Evolutionary conservation across 2,113 vertebrate genomes (phyloP).

Genomic region (Dicerorhinus sumatrensis): DNA sequence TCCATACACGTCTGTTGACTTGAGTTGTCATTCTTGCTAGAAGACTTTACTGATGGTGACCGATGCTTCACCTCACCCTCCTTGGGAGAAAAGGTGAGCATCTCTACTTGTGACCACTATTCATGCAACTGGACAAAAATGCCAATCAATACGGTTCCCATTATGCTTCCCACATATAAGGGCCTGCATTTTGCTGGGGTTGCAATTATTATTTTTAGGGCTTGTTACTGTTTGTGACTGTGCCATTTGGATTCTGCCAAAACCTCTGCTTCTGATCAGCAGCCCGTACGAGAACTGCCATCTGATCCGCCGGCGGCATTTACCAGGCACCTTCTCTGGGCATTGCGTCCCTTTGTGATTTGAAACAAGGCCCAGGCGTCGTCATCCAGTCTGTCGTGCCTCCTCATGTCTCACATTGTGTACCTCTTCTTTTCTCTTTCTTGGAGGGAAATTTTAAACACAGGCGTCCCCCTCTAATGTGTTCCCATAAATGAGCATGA

Average conservation of each 20-base stretch:
- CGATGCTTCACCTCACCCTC: neutral
- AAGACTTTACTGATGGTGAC: neutral
- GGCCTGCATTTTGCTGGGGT: conserved; percentile 56
- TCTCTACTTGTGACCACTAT: neutral
- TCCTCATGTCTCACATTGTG: fast-evolving
- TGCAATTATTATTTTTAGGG: conserved; percentile 72
- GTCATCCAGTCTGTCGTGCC: fast-evolving
- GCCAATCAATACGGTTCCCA: conserved; percentile 62
- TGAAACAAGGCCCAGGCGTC: neutral
- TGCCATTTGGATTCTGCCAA: conserved; percentile 56
- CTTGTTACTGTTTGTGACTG: conserved; percentile 63
- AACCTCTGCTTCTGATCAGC: conserved; percentile 36
- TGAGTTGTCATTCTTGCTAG: neutral
- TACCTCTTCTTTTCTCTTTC: neutral
- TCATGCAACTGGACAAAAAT: conserved; percentile 29
- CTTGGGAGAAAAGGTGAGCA: neutral
- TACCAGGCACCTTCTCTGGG: neutral
- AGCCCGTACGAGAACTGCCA: conserved; percentile 44
- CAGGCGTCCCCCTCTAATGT: neutral
- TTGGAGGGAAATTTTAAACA: neutral
- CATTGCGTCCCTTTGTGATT: fast-evolving
- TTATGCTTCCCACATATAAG: conserved; percentile 54
- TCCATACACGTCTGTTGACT: neutral
- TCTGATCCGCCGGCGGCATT: neutral
- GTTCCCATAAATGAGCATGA: neutral